These are phyloP conservation scores for Drymodes brunneopygia DNA, from an alignment of 2,113 vertebrate genomes.

Conservation along the genomic window DNA sequence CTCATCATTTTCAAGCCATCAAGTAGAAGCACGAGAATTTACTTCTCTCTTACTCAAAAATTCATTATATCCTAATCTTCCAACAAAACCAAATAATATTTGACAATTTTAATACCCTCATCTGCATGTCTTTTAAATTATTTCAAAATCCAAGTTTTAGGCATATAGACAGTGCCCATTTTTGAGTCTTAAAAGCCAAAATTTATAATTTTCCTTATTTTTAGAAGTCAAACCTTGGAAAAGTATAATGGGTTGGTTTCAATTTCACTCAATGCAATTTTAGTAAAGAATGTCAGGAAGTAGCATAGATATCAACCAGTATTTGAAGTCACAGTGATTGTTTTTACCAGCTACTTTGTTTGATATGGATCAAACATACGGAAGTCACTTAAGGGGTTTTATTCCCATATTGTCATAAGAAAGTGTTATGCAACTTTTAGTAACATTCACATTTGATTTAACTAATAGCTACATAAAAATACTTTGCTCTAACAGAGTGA, in stretches of 20 bases:
- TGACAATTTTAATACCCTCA: not conserved
- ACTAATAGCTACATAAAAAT: not conserved
- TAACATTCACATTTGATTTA: not conserved
- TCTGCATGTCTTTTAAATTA: not conserved
- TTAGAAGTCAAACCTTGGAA: not conserved
- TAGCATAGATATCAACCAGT: not conserved
- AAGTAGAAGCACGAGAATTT: not conserved
- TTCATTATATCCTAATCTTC: not conserved
- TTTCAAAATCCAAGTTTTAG: not conserved
- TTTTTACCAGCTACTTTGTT: not conserved
- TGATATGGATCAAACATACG: fast-evolving
- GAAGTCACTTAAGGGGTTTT: not conserved
- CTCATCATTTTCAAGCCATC: not conserved
- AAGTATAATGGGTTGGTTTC: not conserved
- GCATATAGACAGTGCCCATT: not conserved
- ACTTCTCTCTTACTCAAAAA: not conserved
- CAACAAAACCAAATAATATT: not conserved
- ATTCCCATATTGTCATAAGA: not conserved
- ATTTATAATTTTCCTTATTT: not conserved
- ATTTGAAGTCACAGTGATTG: not conserved
- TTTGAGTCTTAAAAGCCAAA: not conserved
- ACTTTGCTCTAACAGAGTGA: not conserved
- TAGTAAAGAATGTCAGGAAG: not conserved
- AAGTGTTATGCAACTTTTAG: not conserved
- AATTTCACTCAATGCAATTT: not conserved